Conservation (phyloP, 2,888 invertebrate species). For the Caradrina clavipalpis region DNA sequence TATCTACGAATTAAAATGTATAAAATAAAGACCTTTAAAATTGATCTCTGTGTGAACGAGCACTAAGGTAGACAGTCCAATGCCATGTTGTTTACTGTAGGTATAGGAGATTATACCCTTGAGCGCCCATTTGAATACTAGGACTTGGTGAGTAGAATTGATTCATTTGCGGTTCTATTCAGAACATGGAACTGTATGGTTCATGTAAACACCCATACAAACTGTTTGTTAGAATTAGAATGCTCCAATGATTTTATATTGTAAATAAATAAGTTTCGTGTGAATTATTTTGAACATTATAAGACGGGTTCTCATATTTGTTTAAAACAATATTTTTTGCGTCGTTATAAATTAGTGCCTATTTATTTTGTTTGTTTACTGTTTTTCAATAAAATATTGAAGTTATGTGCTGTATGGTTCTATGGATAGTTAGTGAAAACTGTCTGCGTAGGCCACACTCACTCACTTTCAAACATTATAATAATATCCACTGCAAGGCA, state of each 20-base stretch:
- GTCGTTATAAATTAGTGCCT: neutral
- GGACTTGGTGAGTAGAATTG: constrained; percentile 11
- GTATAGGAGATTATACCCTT: constrained; percentile 23
- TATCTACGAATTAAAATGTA: too few species aligned
- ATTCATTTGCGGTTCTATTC: constrained; percentile 26
- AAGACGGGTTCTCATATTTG: too few species aligned
- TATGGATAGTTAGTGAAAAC: too few species aligned
- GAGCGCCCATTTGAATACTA: constrained; percentile 11
- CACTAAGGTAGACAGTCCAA: constrained; percentile 3
- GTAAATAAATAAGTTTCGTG: neutral
- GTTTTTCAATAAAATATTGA: neutral
- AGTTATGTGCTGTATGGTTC: too few species aligned
- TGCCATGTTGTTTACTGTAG: constrained; percentile 26
- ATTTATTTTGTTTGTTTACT: neutral
- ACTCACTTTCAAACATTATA: too few species aligned
- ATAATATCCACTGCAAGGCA: too few species aligned
- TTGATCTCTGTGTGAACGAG: too few species aligned
- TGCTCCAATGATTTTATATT: neutral
- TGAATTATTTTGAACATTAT: neutral
- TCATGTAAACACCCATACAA: constrained; percentile 8
- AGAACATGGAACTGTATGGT: constrained; percentile 1
- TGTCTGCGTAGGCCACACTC: too few species aligned
- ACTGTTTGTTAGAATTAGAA: neutral
- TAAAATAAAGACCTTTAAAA: too few species aligned
- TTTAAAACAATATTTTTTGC: too few species aligned